Conservation (phyloP, 2,113 vertebrate species). For the Clarias magur region DNA sequence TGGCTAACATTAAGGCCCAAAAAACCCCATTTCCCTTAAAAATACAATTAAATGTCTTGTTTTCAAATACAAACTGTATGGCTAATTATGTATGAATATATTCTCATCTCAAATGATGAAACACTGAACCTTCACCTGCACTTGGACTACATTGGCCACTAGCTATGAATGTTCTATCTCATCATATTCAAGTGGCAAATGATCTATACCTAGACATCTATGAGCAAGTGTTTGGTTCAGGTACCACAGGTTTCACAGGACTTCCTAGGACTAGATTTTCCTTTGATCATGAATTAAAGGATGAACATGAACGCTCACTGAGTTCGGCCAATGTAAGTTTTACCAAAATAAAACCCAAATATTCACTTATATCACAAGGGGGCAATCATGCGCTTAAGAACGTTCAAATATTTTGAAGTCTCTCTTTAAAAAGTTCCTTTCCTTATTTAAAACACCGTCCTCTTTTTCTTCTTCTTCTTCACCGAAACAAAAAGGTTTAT, state of each 20-base stretch:
- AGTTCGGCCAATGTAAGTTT: neutral
- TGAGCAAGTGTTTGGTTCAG: neutral
- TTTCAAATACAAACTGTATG: neutral
- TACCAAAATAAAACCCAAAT: slow-evolving; percentile 3
- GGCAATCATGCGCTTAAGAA: slow-evolving; percentile 18
- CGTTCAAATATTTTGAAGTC: neutral
- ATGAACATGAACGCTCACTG: neutral
- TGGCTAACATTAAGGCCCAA: neutral
- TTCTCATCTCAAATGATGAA: neutral
- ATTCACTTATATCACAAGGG: slow-evolving; percentile 33
- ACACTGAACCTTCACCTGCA: neutral
- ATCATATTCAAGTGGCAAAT: neutral
- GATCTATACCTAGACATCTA: neutral
- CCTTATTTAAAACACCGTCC: neutral
- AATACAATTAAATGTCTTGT: neutral
- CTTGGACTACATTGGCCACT: neutral
- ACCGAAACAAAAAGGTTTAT: neutral
- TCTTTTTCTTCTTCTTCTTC: neutral
- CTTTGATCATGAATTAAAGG: neutral
- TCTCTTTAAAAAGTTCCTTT: neutral
- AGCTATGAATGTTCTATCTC: neutral
- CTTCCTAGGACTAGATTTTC: neutral
- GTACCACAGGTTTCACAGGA: neutral
- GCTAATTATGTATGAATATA: too few relatives aligned
- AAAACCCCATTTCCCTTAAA: neutral